These are phyloP conservation scores for Calcarius ornatus DNA, from an alignment of 2,113 vertebrate genomes.

Conservation along the genomic window DNA sequence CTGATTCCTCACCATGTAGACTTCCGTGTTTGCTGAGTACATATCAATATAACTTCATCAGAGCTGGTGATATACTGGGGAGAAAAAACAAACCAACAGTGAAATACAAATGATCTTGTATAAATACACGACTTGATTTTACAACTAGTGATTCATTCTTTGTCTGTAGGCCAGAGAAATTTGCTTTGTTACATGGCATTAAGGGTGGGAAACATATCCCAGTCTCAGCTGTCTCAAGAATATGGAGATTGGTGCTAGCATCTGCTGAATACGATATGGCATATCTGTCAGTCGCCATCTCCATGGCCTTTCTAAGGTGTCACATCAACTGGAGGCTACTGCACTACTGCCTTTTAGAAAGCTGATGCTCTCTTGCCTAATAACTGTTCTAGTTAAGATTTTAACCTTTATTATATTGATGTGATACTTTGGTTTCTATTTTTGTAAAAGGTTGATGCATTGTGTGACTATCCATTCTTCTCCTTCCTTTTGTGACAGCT, in stretches of 20 bases:
- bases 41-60: background rate
- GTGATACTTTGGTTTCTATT: background rate
- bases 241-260: background rate
- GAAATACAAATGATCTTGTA: background rate
- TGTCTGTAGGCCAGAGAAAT: background rate
- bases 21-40: background rate
- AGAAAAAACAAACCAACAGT: background rate
- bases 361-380: background rate
- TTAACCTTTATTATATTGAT: background rate
- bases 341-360: background rate
- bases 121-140: background rate
- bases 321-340: background rate
- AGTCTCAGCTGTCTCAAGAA: background rate
- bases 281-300: background rate
- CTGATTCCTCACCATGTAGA: background rate
- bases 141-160: background rate
- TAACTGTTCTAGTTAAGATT: background rate
- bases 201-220: accelerated
- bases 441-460: background rate
- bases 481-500: background rate
- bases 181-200: background rate
- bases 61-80: background rate
- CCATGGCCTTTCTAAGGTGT: background rate
- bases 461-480: background rate
- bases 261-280: background rate